Conservation (phyloP, 2,797 vertebrate genomes). For the Echiichthys vipera region DNA sequence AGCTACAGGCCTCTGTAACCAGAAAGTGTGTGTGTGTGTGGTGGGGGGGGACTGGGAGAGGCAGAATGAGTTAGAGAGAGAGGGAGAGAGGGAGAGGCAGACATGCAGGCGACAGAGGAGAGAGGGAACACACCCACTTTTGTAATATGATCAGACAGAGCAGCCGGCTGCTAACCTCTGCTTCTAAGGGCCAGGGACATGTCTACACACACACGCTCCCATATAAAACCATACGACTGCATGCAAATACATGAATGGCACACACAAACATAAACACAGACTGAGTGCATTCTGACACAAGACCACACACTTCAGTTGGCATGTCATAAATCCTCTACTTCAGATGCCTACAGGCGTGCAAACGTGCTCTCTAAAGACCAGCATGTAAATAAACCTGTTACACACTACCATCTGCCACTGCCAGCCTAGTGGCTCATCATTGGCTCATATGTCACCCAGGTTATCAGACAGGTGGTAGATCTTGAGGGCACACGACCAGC, state of each 20-base stretch:
- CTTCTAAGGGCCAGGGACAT: slow-evolving; percentile 67
- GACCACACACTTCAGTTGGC: slow-evolving; percentile 2
- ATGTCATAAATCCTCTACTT: slow-evolving; percentile 5
- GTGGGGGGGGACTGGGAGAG: too few species aligned
- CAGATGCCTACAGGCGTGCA: slow-evolving; percentile 5
- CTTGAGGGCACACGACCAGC: slow-evolving; percentile 5
- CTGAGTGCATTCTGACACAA: background rate
- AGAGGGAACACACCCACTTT: slow-evolving; percentile 84
- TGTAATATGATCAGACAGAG: slow-evolving; percentile 85
- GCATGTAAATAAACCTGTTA: slow-evolving; percentile 15
- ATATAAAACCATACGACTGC: slow-evolving; percentile 9
- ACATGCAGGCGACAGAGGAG: slow-evolving; percentile 85
- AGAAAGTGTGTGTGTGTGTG: too few species aligned
- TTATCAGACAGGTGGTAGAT: slow-evolving; percentile 33
- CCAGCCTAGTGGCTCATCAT: slow-evolving; percentile 2
- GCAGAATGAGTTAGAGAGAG: slow-evolving; percentile 62
- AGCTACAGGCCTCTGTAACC: slow-evolving; percentile 65
- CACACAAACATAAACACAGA: slow-evolving; percentile 12
- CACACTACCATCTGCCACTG: background rate
- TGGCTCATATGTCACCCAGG: slow-evolving; percentile 18
- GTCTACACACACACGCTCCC: slow-evolving; percentile 11
- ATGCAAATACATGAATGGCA: slow-evolving; percentile 4
- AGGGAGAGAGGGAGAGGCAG: slow-evolving; percentile 78
- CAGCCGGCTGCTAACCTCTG: slow-evolving; percentile 78
- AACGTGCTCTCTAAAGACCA: background rate